phyloP scores from a whole-genome alignment of 2,888 invertebrate species.

The Incurvaria masculella region DNA sequence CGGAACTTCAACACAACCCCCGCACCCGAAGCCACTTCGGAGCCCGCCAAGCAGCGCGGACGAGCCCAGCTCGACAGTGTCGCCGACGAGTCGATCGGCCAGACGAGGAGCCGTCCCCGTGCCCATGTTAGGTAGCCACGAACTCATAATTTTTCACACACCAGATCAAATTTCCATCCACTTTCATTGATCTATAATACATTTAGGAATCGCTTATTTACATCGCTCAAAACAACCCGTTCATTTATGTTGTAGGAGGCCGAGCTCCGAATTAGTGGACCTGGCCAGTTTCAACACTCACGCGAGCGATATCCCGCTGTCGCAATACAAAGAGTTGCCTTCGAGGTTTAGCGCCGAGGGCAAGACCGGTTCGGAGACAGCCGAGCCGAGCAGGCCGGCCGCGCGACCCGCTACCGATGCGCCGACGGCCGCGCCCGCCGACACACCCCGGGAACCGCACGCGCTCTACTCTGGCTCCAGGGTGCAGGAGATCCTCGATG shows the following conservation, averaged over 20 bases:
- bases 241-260: constrained; percentile 50
- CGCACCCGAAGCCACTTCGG: constrained; percentile 42
- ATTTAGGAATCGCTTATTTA: no score
- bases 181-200: no score
- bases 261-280: constrained; percentile 77
- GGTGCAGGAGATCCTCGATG: constrained; percentile 43
- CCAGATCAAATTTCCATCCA: no score
- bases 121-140: constrained; percentile 53
- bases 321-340: constrained; percentile 50
- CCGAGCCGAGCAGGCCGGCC: constrained; percentile 54
- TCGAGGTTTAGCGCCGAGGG: constrained; percentile 46
- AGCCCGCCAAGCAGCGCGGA: constrained; percentile 36
- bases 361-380: constrained; percentile 44
- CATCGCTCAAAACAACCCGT: constrained; percentile 4
- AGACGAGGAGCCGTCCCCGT: constrained; percentile 54
- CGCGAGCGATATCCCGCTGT: constrained; percentile 49
- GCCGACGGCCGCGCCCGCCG: constrained; percentile 29
- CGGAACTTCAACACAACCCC: constrained; percentile 55
- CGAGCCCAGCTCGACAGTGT: constrained; percentile 42
- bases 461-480: constrained; percentile 37
- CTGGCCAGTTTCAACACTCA: constrained; percentile 79
- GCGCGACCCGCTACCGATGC: constrained; percentile 55
- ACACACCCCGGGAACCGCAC: constrained; percentile 36
- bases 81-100: constrained; percentile 45
- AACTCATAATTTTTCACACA: neutral